Evolutionary conservation across 2,113 vertebrate genomes (phyloP).

Genomic region (Accipiter cooperii): DNA sequence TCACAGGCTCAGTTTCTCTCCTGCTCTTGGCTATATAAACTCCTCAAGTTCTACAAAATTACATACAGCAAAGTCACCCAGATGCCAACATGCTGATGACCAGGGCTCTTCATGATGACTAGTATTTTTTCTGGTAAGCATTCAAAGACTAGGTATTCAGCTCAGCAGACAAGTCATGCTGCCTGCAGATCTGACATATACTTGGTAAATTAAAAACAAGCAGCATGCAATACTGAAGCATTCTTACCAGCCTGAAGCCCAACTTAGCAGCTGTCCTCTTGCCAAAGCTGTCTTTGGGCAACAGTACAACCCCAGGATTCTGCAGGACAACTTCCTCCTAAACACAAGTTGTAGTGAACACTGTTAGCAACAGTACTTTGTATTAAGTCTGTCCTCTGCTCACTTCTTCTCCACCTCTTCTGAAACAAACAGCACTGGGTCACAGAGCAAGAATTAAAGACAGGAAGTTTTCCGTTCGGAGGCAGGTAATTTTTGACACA

Average conservation of each 20-base stretch:
- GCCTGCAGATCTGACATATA: not conserved
- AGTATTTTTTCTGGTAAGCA: not conserved
- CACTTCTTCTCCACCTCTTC: not conserved
- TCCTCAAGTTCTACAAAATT: not conserved
- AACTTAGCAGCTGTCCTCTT: not conserved
- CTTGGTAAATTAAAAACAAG: not conserved
- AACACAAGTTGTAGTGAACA: not conserved
- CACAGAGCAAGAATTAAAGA: not conserved
- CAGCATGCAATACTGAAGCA: not conserved
- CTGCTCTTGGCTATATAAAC: not conserved
- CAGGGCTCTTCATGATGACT: not conserved
- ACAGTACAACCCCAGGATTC: not conserved
- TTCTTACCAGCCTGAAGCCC: not conserved
- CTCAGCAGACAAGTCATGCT: not conserved
- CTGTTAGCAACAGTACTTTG: not conserved
- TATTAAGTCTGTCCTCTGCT: not conserved
- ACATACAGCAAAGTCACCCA: not conserved
- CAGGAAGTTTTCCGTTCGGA: not conserved
- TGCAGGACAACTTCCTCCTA: not conserved
- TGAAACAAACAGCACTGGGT: not conserved
- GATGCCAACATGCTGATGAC: fast-evolving
- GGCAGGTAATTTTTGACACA: not conserved
- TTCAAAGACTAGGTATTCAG: not conserved
- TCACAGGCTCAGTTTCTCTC: constrained; percentile 38
- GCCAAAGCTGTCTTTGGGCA: not conserved